Conservation (phyloP, 2,888 invertebrate genomes). For the Meandrusa payeni region DNA sequence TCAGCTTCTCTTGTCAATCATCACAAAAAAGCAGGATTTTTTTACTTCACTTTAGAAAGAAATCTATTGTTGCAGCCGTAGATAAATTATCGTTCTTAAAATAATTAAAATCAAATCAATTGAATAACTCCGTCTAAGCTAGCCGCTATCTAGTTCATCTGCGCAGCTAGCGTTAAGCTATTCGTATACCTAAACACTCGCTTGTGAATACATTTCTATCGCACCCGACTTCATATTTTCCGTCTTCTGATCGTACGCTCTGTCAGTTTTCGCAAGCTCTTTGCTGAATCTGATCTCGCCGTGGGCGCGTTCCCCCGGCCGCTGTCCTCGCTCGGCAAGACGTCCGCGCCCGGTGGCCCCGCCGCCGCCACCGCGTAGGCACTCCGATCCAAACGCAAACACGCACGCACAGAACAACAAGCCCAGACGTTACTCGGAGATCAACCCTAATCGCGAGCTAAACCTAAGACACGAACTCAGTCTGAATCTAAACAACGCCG, state of each 20-base stretch:
- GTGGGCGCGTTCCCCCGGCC: constrained; percentile 89
- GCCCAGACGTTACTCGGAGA: constrained; percentile 45
- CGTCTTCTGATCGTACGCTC: constrained; percentile 3
- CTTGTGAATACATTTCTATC: neutral
- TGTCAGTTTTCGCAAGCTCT: constrained; percentile 92
- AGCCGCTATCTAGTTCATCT: too few relatives aligned
- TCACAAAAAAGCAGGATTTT: too few relatives aligned
- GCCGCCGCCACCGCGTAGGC: constrained; percentile 32
- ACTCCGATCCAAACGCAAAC: constrained; percentile 22
- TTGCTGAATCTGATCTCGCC: constrained; percentile 88
- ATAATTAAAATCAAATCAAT: too few relatives aligned
- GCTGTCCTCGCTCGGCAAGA: constrained; percentile 62
- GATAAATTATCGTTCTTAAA: too few relatives aligned
- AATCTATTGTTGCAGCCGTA: too few relatives aligned
- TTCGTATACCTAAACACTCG: neutral
- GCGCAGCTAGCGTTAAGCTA: too few relatives aligned
- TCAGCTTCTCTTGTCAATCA: too few relatives aligned
- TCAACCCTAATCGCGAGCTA: constrained; percentile 42
- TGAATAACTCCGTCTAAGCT: too few relatives aligned
- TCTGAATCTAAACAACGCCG: constrained; percentile 52
- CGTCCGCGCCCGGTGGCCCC: constrained; percentile 68
- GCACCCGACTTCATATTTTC: too few relatives aligned
- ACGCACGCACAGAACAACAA: constrained; percentile 28
- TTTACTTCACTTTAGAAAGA: too few relatives aligned
- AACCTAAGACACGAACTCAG: constrained; percentile 64